Conservation (phyloP, 37 sponge, comb jelly and placozoan species). For the Aplysina aerophoba region DNA sequence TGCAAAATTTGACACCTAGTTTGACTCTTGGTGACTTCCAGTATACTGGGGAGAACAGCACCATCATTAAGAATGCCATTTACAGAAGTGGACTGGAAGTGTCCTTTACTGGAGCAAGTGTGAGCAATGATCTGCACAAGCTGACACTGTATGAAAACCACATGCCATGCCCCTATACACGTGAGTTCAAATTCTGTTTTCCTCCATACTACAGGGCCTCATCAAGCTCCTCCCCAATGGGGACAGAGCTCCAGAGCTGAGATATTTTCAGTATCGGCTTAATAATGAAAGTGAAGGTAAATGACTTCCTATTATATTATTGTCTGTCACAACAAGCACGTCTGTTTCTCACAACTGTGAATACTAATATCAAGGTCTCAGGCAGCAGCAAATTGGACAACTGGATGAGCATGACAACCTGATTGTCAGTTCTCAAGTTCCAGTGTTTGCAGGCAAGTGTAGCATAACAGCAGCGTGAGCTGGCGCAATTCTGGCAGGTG, state of each 20-base stretch:
- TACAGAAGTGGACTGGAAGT: not conserved
- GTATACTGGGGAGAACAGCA: constrained; percentile 26
- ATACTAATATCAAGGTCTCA: too few relatives aligned
- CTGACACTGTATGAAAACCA: too few relatives aligned
- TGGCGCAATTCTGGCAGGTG: too few relatives aligned
- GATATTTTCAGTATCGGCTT: constrained; percentile 58
- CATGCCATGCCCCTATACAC: too few relatives aligned
- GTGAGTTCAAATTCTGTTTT: too few relatives aligned
- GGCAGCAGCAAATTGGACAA: too few relatives aligned
- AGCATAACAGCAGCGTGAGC: too few relatives aligned
- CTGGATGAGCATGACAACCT: too few relatives aligned
- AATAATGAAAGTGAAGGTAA: constrained; percentile 1
- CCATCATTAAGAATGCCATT: constrained; percentile 11
- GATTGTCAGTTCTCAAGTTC: too few relatives aligned
- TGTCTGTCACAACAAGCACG: too few relatives aligned
- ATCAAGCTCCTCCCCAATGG: constrained; percentile 22
- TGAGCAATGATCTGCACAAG: constrained; percentile 29
- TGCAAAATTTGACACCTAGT: constrained; percentile 6
- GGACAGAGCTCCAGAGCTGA: constrained; percentile 36
- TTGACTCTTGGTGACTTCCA: constrained; percentile 5
- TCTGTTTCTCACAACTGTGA: too few relatives aligned
- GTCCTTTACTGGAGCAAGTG: constrained; percentile 41
- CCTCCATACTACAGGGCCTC: not conserved
- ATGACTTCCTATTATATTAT: not conserved
- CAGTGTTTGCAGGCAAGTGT: too few relatives aligned